Percentiles rank a stretch among this genome's conserved stretches.
phyloP scores from a whole-genome alignment of 30 jellyfish, hydroid and myxozoan genomes.

The Rhopilema esculentum region DNA sequence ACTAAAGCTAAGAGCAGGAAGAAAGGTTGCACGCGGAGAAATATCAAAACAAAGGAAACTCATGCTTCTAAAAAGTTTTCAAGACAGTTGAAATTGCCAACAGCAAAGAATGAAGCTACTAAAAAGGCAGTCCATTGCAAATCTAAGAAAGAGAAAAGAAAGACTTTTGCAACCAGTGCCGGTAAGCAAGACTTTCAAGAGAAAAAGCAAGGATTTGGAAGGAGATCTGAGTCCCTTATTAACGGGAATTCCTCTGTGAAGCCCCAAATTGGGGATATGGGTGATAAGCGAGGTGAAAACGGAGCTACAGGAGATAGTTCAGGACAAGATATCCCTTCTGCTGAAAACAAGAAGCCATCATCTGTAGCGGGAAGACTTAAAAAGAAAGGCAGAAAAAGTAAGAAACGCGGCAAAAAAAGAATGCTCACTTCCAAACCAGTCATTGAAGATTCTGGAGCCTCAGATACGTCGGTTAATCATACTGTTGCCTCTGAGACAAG shows the following conservation, averaged over 20 bases:
- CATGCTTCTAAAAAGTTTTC: constrained; percentile 49
- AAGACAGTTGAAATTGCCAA: constrained; percentile 30
- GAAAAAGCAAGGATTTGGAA: background rate
- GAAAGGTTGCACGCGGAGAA: background rate
- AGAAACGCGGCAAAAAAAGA: background rate
- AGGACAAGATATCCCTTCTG: background rate
- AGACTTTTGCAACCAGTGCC: background rate
- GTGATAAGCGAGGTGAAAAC: background rate
- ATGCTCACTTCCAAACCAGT: background rate
- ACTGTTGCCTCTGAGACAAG: background rate
- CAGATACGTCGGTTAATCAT: background rate
- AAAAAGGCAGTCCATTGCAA: background rate
- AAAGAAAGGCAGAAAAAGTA: background rate
- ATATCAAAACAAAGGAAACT: constrained; percentile 36
- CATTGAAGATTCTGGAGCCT: background rate
- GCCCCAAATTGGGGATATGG: too few species aligned
- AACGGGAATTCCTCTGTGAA: too few species aligned
- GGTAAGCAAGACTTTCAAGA: background rate
- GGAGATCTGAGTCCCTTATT: background rate
- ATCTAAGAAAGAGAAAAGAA: constrained; percentile 1
- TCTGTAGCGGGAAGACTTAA: background rate
- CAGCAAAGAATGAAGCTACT: background rate
- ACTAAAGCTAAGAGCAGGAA: constrained; percentile 18
- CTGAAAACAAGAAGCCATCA: background rate
- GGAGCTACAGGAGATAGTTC: background rate